These are phyloP conservation scores for Trichogramma dendrolimi DNA, from an alignment of 2,888 invertebrate species.

Conservation along the genomic window DNA sequence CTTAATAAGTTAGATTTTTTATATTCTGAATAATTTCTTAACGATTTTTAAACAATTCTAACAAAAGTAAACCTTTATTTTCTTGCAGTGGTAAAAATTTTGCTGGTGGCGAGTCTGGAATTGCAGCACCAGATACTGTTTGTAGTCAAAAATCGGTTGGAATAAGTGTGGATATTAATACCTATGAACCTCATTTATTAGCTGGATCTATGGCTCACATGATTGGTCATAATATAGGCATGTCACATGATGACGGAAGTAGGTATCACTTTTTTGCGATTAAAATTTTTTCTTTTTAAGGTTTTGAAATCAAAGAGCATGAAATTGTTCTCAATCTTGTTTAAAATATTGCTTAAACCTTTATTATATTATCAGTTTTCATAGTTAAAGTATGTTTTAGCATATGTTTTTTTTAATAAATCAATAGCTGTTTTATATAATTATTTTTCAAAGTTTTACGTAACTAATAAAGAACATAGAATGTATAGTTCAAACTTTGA, in stretches of 20 bases:
- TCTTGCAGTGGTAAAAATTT: constrained; percentile 72
- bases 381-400: too few relatives aligned
- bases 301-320: not conserved
- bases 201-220: constrained; percentile 98
- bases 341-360: not conserved
- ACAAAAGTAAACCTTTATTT: not conserved
- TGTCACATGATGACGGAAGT: constrained; percentile 80
- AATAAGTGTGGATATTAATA: constrained; percentile 89
- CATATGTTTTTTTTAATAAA: not conserved
- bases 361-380: not conserved
- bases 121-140: constrained; percentile 88
- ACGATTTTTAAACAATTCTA: too few relatives aligned
- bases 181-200: constrained; percentile 88
- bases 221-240: constrained; percentile 96
- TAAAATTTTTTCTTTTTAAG: not conserved
- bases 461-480: too few relatives aligned
- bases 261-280: constrained; percentile 5
- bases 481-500: too few relatives aligned
- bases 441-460: not conserved
- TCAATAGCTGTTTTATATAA: not conserved
- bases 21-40: too few relatives aligned
- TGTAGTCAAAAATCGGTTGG: constrained; percentile 92
- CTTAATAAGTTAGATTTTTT: too few relatives aligned
- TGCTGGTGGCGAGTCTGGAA: constrained; percentile 85
- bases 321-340: not conserved